A percentile compares a stretch with the other conserved stretches of the same genome.
These are phyloP conservation scores for Malacoraja senta DNA, from an alignment of 2,797 vertebrate genomes.

Conservation along the genomic window DNA sequence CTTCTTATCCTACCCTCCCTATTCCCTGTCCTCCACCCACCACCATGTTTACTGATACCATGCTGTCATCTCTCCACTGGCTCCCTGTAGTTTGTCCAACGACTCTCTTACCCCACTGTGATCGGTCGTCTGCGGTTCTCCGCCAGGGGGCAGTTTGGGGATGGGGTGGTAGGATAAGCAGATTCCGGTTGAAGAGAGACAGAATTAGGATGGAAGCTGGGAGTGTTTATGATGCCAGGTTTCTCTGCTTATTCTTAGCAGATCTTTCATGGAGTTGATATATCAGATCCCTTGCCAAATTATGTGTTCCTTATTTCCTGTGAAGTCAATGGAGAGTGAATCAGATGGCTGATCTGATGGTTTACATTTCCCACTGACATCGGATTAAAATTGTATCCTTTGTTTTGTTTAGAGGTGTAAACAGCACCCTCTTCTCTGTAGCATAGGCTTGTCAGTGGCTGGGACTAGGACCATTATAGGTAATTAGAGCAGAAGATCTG, in stretches of 20 bases:
- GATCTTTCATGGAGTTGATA: not conserved
- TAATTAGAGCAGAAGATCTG: not conserved
- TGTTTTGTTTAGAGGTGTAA: not conserved
- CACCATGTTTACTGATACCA: no score
- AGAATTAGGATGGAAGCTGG: not conserved
- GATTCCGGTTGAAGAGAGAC: not conserved
- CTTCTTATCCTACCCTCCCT: no score
- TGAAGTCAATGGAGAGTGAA: not conserved
- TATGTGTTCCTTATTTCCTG: not conserved
- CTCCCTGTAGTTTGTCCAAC: no score
- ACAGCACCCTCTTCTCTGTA: not conserved
- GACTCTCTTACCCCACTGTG: no score
- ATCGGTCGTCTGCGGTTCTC: no score
- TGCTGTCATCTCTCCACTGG: no score
- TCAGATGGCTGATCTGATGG: not conserved
- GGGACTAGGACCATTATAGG: not conserved
- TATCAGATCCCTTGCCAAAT: not conserved
- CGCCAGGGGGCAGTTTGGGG: no score
- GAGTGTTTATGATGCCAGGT: not conserved
- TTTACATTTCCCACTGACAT: not conserved
- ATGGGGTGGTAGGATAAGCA: not conserved
- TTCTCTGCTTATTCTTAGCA: not conserved
- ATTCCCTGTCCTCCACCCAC: no score
- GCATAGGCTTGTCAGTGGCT: not conserved
- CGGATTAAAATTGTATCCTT: not conserved